Evolutionary conservation across 2,113 vertebrate species (phyloP).

Genomic region (Arizona elegans): DNA sequence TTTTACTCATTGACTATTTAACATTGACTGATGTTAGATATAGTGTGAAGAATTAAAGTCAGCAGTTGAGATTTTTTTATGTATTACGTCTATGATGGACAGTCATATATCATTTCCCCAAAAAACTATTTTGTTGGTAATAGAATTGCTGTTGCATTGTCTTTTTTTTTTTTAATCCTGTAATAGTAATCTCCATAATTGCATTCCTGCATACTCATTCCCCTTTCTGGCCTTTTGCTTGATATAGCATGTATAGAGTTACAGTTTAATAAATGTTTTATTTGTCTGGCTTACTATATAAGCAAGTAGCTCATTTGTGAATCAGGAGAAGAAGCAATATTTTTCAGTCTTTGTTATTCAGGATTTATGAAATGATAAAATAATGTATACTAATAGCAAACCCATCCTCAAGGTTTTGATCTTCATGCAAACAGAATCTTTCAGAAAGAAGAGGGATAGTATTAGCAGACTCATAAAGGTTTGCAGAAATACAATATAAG

Average conservation of each 20-base stretch:
- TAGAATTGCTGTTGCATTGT: neutral
- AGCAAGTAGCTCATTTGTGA: neutral
- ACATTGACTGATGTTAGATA: neutral
- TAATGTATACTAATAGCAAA: neutral
- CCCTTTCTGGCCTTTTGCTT: neutral
- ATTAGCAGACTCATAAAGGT: neutral
- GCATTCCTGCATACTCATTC: neutral
- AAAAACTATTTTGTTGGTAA: neutral
- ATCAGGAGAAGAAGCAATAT: neutral
- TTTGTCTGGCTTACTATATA: neutral
- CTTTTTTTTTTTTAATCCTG: neutral
- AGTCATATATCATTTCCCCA: neutral
- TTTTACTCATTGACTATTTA: neutral
- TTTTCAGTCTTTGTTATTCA: neutral
- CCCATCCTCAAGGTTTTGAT: neutral
- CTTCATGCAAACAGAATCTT: neutral
- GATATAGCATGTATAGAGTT: neutral
- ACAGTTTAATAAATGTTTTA: neutral
- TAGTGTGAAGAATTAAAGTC: neutral
- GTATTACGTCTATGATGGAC: neutral
- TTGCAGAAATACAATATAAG: too few relatives aligned
- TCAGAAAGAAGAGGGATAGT: neutral
- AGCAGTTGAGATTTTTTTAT: neutral
- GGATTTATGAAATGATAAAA: neutral
- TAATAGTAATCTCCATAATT: neutral